phyloP scores from a whole-genome alignment of 2,113 vertebrate species.

The Epinephelus fuscoguttatus region DNA sequence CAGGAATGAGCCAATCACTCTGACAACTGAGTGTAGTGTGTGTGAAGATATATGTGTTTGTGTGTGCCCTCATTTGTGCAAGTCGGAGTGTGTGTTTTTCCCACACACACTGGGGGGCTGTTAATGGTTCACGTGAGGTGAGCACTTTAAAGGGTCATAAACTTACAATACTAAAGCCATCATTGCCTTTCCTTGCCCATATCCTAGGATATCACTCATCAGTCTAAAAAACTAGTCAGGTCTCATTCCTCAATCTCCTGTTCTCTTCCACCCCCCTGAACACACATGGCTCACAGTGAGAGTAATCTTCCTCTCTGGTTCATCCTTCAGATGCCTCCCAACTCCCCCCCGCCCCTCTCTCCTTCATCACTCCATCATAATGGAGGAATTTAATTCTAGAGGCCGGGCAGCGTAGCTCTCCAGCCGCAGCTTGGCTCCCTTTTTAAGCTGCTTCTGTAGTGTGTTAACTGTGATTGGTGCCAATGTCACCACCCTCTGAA shows the following conservation, averaged over 20 bases:
- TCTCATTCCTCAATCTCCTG: constrained; percentile 10
- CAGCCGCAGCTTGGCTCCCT: constrained; percentile 26
- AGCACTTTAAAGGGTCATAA: constrained; percentile 65
- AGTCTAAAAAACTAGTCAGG: constrained; percentile 9
- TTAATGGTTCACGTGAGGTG: constrained; percentile 59
- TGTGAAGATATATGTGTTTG: constrained; percentile 23
- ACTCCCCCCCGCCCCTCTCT: not conserved
- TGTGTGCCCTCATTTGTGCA: constrained; percentile 14
- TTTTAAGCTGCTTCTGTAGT: constrained; percentile 35
- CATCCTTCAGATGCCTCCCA: not conserved
- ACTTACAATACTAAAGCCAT: constrained; percentile 63
- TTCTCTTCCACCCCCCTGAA: not conserved
- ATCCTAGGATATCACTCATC: constrained; percentile 59
- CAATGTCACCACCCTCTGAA: constrained; percentile 43
- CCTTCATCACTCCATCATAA: constrained; percentile 54
- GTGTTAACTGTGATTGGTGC: constrained; percentile 41
- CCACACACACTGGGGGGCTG: constrained; percentile 48
- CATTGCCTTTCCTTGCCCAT: constrained; percentile 57
- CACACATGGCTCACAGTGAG: not conserved
- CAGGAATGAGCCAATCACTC: constrained; percentile 54
- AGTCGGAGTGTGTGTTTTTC: constrained; percentile 45
- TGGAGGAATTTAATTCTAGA: constrained; percentile 54
- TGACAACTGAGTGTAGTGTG: constrained; percentile 33
- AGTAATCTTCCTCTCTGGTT: constrained; percentile 18
- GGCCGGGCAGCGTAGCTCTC: not conserved